Evolutionary conservation across 2,888 invertebrate genomes (phyloP), one percentile per base, ranked within the genome.

Genomic region (Spilarctia lutea): DNA sequence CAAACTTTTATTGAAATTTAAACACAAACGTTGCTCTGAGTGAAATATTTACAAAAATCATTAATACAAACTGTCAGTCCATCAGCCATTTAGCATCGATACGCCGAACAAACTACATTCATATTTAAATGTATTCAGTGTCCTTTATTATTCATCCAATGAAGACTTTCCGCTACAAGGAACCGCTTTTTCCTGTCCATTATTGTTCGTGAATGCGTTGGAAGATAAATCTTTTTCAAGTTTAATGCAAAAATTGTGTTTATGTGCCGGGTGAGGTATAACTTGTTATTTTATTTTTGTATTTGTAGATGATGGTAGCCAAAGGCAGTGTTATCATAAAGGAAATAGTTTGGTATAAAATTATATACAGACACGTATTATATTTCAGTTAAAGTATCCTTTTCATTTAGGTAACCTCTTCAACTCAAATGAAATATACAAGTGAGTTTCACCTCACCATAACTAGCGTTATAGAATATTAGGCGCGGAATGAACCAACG

Each of bases 191-290:
- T 86, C 85, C 86, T 86, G 85, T 82, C 86, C 85, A 86, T 90
- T 90, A 88, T 88, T 85, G 80, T 86, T 85, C 77, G 79, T 75
- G 80, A 88, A 89, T 87, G 86, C 81, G 87, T 84, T 75, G 72
- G 80, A 81, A 88, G 82, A 89, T 88, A 89, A 90, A 91, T 89
- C 86, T 89, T 86, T 86, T 87, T 80, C 77, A 88, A 88, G 85
- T 89, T 89, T 88, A 90, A 91, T 91, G 91, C 84, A 87, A 87
- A 89, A 91, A 89, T 86, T 88, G 86, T 91, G 91, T 91, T 87
- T 85, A 82, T 82, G 82, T 75, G 82, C 76, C 77, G 71, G 76
- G 78, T 71, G 24, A 66, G 16, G 45, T 42, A 67, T 66, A 72
- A 65, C 56, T 68, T 27, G 16, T 42, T 72, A 20, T 65, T 45